Percentiles rank a stretch among this genome's conserved stretches.
Conservation (phyloP, 2,888 invertebrate species). For the Platycnemis pennipes region DNA sequence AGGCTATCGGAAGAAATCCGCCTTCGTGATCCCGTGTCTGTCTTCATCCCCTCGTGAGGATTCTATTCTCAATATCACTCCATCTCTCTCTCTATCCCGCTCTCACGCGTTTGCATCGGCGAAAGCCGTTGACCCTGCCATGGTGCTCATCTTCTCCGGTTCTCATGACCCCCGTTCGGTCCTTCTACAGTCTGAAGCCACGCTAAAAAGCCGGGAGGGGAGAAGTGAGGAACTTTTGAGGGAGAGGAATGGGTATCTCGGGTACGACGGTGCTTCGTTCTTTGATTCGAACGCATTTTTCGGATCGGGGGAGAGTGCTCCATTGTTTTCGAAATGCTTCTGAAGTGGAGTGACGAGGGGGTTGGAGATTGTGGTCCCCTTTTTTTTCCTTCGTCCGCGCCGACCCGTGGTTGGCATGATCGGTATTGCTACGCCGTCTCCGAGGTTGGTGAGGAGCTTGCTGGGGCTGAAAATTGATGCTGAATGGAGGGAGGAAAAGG, state of each 20-base stretch:
- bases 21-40: neutral
- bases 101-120: neutral
- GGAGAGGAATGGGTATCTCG: constrained; percentile 9
- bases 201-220: neutral
- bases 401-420: neutral
- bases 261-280: neutral
- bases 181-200: neutral
- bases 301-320: constrained; percentile 26
- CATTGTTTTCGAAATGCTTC: constrained; percentile 19
- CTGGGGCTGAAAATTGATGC: constrained; percentile 25
- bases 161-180: constrained; percentile 1
- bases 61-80: neutral
- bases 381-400: neutral
- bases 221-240: neutral
- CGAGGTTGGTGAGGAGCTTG: neutral
- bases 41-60: neutral
- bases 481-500: neutral
- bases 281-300: constrained; percentile 15
- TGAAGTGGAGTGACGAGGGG: neutral
- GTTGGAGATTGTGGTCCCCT: neutral
- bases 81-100: neutral
- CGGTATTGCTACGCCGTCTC: constrained; percentile 32
- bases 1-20: neutral
- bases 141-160: neutral
- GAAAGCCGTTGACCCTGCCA: constrained; percentile 20